Conservation (phyloP, 2,888 invertebrate species). For the Thera obeliscata region DNA sequence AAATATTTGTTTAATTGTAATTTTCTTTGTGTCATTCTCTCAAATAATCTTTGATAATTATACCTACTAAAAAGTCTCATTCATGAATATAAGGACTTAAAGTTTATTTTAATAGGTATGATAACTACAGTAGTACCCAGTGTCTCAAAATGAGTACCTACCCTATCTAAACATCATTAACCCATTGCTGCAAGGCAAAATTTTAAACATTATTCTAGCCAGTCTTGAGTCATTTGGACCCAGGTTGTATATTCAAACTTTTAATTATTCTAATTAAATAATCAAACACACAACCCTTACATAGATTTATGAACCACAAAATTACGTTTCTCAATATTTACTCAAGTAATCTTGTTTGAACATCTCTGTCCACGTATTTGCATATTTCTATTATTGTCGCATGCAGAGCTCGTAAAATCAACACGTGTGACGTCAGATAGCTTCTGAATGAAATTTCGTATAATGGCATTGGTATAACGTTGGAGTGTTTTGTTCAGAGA, state of each 20-base stretch:
- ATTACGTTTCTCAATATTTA: constrained; percentile 61
- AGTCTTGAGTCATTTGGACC: background rate
- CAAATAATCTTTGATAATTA: too few relatives aligned
- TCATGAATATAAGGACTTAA: too few relatives aligned
- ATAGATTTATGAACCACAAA: constrained; percentile 28
- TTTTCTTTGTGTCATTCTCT: too few relatives aligned
- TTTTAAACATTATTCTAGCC: too few relatives aligned
- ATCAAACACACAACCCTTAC: constrained; percentile 7
- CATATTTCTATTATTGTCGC: constrained; percentile 75
- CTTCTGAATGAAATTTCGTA: constrained; percentile 52
- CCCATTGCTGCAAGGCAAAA: too few relatives aligned
- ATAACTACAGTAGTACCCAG: too few relatives aligned
- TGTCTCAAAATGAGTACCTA: too few relatives aligned
- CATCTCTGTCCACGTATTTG: constrained; percentile 71
- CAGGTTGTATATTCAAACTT: background rate
- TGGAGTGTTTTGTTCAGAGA: constrained; percentile 19
- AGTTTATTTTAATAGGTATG: too few relatives aligned
- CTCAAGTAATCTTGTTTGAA: constrained; percentile 65
- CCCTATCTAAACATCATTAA: too few relatives aligned
- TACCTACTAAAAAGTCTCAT: too few relatives aligned
- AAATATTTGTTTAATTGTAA: too few relatives aligned
- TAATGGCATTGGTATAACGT: constrained; percentile 54
- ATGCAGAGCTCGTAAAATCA: constrained; percentile 61
- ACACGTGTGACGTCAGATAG: constrained; percentile 60
- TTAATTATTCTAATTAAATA: constrained; percentile 9